These are phyloP conservation scores for Megalonaias nervosa DNA, from an alignment of 1,140 invertebrate genomes.

Conservation along the genomic window DNA sequence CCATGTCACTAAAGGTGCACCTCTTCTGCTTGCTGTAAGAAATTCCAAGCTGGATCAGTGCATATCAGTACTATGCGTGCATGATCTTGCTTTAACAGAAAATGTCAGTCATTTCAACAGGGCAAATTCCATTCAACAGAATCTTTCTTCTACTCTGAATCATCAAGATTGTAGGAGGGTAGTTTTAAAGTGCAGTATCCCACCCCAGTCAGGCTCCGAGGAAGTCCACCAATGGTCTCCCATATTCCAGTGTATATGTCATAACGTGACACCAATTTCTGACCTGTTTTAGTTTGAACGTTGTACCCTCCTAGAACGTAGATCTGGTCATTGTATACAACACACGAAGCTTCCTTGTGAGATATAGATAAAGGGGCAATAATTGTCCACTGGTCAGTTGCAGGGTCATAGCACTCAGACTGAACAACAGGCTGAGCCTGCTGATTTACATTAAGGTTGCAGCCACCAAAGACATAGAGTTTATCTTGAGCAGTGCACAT, in stretches of 20 bases:
- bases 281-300: slow-evolving; percentile 71
- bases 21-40: too few relatives aligned
- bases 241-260: slow-evolving; percentile 69
- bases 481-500: slow-evolving; percentile 77
- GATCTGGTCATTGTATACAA: slow-evolving; percentile 69
- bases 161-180: slow-evolving; percentile 65
- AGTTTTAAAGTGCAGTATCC: slow-evolving; percentile 69
- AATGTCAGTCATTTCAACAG: too few relatives aligned
- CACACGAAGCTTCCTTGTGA: slow-evolving; percentile 72
- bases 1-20: too few relatives aligned
- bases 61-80: too few relatives aligned
- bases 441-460: slow-evolving; percentile 77
- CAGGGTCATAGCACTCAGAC: slow-evolving; percentile 81
- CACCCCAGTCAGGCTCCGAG: slow-evolving; percentile 69
- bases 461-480: slow-evolving; percentile 83
- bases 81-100: too few relatives aligned
- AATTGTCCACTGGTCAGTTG: slow-evolving; percentile 79
- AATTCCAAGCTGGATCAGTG: too few relatives aligned
- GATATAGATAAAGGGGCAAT: slow-evolving; percentile 76
- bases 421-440: slow-evolving; percentile 80
- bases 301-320: slow-evolving; percentile 72
- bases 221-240: slow-evolving; percentile 70
- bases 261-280: slow-evolving; percentile 69
- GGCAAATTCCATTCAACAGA: not conserved
- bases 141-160: slow-evolving; percentile 38